A percentile compares a stretch with the other conserved stretches of the same genome.
Conservation (phyloP, 2,888 invertebrate species). For the Apamea epomidion region DNA sequence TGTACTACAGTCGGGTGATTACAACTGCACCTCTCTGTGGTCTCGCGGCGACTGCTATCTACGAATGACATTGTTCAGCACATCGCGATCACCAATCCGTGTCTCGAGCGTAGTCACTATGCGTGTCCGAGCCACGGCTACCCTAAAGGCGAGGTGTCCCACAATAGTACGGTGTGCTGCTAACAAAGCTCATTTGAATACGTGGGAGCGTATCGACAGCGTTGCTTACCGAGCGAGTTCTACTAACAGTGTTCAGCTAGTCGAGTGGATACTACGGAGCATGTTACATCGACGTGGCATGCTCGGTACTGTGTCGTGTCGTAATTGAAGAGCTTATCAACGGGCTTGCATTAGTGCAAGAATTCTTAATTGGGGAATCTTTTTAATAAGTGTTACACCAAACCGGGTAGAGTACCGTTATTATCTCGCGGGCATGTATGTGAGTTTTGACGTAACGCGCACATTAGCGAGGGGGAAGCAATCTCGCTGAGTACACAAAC, state of each 20-base stretch:
- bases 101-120: neutral
- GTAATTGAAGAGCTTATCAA: neutral
- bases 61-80: neutral
- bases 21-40: neutral
- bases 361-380: neutral
- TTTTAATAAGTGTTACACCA: neutral
- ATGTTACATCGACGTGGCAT: neutral
- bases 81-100: neutral
- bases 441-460: neutral
- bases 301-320: no score
- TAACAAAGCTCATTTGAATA: conserved; percentile 3
- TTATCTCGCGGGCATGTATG: neutral
- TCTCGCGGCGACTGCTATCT: neutral
- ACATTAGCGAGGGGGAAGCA: conserved; percentile 1
- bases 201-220: neutral
- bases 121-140: neutral
- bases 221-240: no score
- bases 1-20: neutral
- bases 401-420: neutral
- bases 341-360: neutral
- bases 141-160: neutral
- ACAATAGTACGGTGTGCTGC: neutral
- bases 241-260: neutral
- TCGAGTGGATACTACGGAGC: neutral
- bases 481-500: conserved; percentile 21